phyloP scores from a whole-genome alignment of 2,797 vertebrate species.

The Rousettus madagascariensis region DNA sequence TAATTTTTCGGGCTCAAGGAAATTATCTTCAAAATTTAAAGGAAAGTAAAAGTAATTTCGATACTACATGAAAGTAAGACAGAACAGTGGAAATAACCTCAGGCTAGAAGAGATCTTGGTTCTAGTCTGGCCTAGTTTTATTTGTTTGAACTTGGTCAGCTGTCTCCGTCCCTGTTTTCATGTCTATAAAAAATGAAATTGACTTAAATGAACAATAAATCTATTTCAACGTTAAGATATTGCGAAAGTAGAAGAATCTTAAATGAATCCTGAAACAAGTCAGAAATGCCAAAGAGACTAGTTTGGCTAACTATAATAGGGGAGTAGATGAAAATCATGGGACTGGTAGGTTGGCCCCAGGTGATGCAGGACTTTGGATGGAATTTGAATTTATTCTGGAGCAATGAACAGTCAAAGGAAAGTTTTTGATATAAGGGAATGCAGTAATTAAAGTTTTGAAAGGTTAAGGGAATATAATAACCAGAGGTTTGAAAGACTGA shows the following conservation, averaged over 20 bases:
- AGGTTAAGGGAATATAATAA: neutral
- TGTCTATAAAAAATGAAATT: neutral
- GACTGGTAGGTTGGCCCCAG: neutral
- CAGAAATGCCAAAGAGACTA: neutral
- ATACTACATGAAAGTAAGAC: neutral
- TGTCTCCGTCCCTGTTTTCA: neutral
- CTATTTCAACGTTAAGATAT: neutral
- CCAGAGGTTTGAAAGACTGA: conserved; percentile 15
- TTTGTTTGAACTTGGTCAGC: neutral
- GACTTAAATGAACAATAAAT: neutral
- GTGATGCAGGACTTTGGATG: neutral
- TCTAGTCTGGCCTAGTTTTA: neutral
- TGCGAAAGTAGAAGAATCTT: neutral
- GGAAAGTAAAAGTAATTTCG: neutral
- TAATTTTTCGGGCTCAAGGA: neutral
- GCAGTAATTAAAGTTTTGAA: conserved; percentile 16
- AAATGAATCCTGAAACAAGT: neutral
- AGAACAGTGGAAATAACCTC: neutral
- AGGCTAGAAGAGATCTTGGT: neutral
- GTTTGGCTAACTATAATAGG: neutral
- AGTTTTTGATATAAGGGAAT: neutral
- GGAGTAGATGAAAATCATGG: neutral
- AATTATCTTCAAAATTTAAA: neutral
- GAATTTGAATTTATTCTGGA: neutral
- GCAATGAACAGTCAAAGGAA: neutral